phyloP scores from a whole-genome alignment of 2,888 invertebrate genomes.

The Lampropteryx suffumata region DNA sequence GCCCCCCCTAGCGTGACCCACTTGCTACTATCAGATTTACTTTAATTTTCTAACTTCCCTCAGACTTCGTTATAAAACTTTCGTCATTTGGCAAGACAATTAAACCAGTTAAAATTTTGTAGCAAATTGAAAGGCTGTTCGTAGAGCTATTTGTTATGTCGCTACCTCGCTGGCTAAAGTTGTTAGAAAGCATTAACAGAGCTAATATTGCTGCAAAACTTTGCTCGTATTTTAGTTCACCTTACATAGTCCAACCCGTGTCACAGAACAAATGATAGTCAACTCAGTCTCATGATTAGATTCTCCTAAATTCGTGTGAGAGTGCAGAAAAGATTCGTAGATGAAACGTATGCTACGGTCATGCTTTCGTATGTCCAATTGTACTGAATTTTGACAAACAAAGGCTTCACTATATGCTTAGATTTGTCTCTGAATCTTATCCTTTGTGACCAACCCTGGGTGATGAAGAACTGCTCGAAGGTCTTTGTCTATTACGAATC shows the following conservation, averaged over 20 bases:
- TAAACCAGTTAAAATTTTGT: constrained; percentile 43
- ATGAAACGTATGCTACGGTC: no score
- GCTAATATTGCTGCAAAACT: constrained; percentile 28
- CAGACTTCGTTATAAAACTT: constrained; percentile 52
- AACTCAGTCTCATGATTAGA: neutral
- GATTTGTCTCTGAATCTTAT: no score
- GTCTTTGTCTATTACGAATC: no score
- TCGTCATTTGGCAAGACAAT: constrained; percentile 63
- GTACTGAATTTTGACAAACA: no score
- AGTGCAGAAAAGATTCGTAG: no score
- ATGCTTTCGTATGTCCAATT: no score
- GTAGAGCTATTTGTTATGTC: constrained; percentile 33
- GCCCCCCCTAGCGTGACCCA: constrained; percentile 61
- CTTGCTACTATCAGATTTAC: constrained; percentile 55
- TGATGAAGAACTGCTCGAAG: no score
- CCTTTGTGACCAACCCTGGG: no score
- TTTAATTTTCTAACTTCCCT: constrained; percentile 56
- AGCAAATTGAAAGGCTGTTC: constrained; percentile 30
- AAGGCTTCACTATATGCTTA: no score
- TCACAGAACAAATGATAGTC: neutral
- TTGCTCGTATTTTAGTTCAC: constrained; percentile 24
- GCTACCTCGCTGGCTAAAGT: constrained; percentile 17
- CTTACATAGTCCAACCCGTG: no score
- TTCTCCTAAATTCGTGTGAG: no score
- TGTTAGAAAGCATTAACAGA: constrained; percentile 20